Base-by-base conservation (phyloP, 2,888 invertebrate genomes). In the Drosophila silvestris region DNA sequence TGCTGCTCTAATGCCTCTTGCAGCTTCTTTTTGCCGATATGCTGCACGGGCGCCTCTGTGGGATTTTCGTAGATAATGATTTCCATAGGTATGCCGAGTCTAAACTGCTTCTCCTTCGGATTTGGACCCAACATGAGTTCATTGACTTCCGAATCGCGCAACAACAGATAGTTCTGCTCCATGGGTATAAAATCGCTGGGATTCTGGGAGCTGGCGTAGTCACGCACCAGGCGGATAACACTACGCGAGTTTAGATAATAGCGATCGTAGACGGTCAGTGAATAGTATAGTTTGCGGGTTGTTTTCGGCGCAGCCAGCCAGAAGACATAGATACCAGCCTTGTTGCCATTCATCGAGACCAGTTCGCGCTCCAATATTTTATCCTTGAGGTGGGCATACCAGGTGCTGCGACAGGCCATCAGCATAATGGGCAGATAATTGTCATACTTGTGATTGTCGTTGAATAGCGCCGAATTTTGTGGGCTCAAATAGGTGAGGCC, bases 261-360 rank as follows among this genome's bases (percentile, higher is more conserved):
- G 0, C 70, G 66, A 72, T 86, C 74, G 10, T 64, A 84, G 30
- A 75, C 53, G 5, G 87, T 87, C 1, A 84, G 16, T 0, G 87
- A 75, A 32, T 79, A 84, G 37, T 61, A 61, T 2, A 87, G 6
- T 2, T 62, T 66, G 14, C 72, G 67, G 0, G 74, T 53, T 2
- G 74, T 70, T 9, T 22, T 16, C 0, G 83, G 82, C 0, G 77
- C 63, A 12, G 65, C 82, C 14, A 87, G 54, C 87, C 87, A 84
- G n/a, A 87, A 33, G 3, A 84, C 77, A 67, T 70, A 86, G 32
- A 83, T 68, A 9, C 58, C 65, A 2, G 79, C 62, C 0, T 69
- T 70, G 1, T 16, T 51, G 19, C 44, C 37, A 50, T 60, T 70
- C 1, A 68, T 10, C 0, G 50, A 30, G 3, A 56, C 66, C 14